A percentile compares a stretch with the other conserved stretches of the same genome.
phyloP scores from a whole-genome alignment of 2,797 vertebrate species.

The Trachurus trachurus region DNA sequence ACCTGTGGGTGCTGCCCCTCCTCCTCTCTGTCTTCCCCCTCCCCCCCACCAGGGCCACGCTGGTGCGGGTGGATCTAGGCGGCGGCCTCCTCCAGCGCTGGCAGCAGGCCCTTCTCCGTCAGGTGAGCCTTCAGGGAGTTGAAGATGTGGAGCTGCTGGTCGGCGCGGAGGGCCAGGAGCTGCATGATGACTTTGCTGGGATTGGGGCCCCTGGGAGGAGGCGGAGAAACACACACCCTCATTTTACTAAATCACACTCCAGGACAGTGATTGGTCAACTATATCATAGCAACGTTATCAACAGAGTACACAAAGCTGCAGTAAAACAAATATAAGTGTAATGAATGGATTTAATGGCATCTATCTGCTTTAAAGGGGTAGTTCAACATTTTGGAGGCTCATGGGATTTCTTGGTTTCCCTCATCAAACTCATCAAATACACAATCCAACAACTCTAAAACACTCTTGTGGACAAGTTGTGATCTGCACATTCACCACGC shows the following conservation, averaged over 20 bases:
- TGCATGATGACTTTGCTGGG: slow-evolving; percentile 96
- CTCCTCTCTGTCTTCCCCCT: slow-evolving; percentile 3
- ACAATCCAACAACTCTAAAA: too few relatives aligned
- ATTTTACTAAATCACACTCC: neutral
- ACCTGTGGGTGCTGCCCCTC: slow-evolving; percentile 40
- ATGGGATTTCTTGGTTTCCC: too few relatives aligned
- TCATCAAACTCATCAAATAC: too few relatives aligned
- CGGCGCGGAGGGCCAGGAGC: slow-evolving; percentile 93
- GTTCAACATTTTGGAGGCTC: too few relatives aligned
- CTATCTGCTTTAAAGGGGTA: neutral
- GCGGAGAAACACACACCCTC: neutral
- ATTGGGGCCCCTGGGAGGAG: slow-evolving; percentile 91
- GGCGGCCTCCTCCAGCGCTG: slow-evolving; percentile 79
- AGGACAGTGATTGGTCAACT: neutral
- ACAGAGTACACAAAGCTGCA: neutral
- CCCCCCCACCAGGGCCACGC: slow-evolving; percentile 13
- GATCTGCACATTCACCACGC: too few relatives aligned
- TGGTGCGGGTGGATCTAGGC: slow-evolving; percentile 64
- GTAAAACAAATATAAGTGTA: neutral
- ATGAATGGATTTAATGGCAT: neutral
- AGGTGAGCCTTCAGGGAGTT: slow-evolving; percentile 95
- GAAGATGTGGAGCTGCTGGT: slow-evolving; percentile 98
- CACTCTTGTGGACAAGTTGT: too few relatives aligned
- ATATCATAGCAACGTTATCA: neutral
- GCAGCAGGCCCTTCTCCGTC: slow-evolving; percentile 90